Conservation (phyloP, 2,888 invertebrate species). For the Coelogynopora nodosa region DNA sequence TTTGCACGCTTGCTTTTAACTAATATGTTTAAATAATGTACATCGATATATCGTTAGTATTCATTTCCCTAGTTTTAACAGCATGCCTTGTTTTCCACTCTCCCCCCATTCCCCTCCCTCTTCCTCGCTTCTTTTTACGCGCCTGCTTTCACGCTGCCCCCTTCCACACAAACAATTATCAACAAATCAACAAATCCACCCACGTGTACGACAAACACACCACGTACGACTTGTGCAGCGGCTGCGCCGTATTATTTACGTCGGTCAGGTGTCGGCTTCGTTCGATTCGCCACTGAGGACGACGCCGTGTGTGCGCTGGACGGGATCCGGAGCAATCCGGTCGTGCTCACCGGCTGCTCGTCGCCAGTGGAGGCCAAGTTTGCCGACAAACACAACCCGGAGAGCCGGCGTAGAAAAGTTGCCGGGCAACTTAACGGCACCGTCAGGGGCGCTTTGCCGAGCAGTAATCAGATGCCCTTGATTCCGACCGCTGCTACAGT, state of each 20-base stretch:
- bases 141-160: no score
- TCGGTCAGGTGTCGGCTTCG: constrained; percentile 39
- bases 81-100: no score
- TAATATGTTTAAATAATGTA: not conserved
- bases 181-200: no score
- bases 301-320: constrained; percentile 35
- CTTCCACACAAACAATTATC: no score
- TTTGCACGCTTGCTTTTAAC: not conserved
- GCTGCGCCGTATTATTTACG: not conserved
- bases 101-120: not conserved
- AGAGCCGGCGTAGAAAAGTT: constrained; percentile 33
- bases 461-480: constrained; percentile 30
- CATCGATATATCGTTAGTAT: not conserved
- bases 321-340: not conserved
- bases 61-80: not conserved
- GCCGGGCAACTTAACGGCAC: constrained; percentile 13
- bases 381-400: constrained; percentile 43
- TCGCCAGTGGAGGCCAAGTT: constrained; percentile 39
- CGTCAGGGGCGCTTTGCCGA: not conserved
- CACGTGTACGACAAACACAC: not conserved
- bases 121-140: not conserved
- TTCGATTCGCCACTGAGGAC: constrained; percentile 39
- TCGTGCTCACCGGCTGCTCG: not conserved
- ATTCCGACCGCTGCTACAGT: constrained; percentile 18
- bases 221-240: not conserved